These are phyloP conservation scores for Lasioglossum oenotherae DNA, from an alignment of 2,888 invertebrate genomes.

Conservation along the genomic window DNA sequence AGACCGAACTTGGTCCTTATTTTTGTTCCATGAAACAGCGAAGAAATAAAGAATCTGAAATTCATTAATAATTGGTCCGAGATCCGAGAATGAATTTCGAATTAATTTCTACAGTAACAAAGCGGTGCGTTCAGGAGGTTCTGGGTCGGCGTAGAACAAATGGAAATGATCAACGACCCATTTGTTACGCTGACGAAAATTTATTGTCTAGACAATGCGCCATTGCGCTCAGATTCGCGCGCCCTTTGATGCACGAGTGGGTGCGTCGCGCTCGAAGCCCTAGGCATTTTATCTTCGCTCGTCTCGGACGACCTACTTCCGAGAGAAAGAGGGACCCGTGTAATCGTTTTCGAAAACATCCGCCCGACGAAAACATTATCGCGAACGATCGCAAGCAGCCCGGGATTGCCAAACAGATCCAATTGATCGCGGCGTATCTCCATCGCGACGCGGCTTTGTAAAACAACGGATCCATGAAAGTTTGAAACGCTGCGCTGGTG, in stretches of 20 bases:
- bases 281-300: conserved; percentile 30
- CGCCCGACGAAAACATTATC: conserved; percentile 32
- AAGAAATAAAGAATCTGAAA: too few relatives aligned
- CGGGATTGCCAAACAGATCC: conserved; percentile 27
- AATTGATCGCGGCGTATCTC: conserved; percentile 38
- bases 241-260: conserved; percentile 36
- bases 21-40: too few relatives aligned
- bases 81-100: neutral
- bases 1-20: too few relatives aligned
- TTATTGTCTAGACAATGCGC: conserved; percentile 47
- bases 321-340: conserved; percentile 28
- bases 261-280: conserved; percentile 27
- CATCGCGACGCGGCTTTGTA: neutral
- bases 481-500: neutral
- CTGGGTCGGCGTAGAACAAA: neutral
- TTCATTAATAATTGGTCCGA: neutral
- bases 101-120: neutral
- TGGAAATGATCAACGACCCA: conserved; percentile 42
- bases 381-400: neutral
- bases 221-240: conserved; percentile 26
- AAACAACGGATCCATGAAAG: neutral
- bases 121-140: neutral
- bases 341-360: conserved; percentile 39
- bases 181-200: conserved; percentile 47
- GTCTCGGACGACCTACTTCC: conserved; percentile 54